Evolutionary conservation across 2,797 vertebrate genomes (phyloP).

Genomic region (Naso thynnoides): DNA sequence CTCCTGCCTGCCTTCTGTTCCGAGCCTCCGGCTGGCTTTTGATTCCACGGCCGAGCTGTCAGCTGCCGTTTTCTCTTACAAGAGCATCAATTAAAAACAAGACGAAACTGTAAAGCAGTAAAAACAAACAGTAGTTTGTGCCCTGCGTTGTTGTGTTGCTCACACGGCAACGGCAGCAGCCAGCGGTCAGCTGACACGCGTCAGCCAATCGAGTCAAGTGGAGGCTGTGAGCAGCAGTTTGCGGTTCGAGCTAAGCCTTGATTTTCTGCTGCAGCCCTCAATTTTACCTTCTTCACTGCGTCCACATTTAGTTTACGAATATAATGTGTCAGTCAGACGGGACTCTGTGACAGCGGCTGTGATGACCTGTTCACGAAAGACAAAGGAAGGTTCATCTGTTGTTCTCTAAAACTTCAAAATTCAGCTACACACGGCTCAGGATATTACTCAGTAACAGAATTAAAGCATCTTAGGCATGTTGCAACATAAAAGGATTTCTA

Average conservation of each 20-base stretch:
- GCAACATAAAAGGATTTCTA: slow-evolving; percentile 20
- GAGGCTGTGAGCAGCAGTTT: slow-evolving; percentile 67
- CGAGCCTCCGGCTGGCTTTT: slow-evolving; percentile 30
- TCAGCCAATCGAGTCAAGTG: slow-evolving; percentile 53
- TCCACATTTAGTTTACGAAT: slow-evolving; percentile 75
- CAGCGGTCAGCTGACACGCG: slow-evolving; percentile 66
- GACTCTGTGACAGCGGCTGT: slow-evolving; percentile 35
- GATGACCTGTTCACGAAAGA: slow-evolving; percentile 20
- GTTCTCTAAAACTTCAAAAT: slow-evolving; percentile 8
- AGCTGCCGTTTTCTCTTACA: slow-evolving; percentile 23
- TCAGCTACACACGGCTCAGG: slow-evolving; percentile 6
- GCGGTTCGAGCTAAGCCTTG: slow-evolving; percentile 61
- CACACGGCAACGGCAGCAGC: slow-evolving; percentile 33
- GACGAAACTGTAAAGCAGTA: slow-evolving; percentile 17
- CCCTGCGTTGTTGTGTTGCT: slow-evolving; percentile 27
- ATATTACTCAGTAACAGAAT: not conserved
- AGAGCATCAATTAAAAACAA: slow-evolving; percentile 40
- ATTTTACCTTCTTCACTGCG: slow-evolving; percentile 68
- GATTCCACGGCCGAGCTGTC: slow-evolving; percentile 22
- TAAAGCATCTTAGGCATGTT: slow-evolving; percentile 15
- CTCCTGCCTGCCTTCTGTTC: slow-evolving; percentile 47
- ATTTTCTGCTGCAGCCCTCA: slow-evolving; percentile 67
- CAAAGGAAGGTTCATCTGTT: slow-evolving; percentile 12
- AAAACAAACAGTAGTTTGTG: slow-evolving; percentile 45
- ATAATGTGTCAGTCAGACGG: slow-evolving; percentile 51